Conservation (phyloP, 2,888 invertebrate genomes). For the Diaphora mendica region DNA sequence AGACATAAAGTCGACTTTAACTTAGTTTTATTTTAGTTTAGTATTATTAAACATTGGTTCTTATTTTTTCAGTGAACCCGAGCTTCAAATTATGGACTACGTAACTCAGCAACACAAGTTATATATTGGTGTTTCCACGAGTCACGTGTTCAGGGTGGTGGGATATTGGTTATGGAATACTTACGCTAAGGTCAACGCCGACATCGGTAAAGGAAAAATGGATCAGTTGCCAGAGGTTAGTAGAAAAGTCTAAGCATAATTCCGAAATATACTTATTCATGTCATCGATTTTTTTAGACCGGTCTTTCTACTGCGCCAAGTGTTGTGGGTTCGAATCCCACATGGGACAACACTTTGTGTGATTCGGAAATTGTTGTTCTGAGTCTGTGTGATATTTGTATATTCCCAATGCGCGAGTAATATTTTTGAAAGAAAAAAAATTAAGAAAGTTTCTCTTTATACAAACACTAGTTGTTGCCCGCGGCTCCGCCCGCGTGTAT, state of each 20-base stretch:
- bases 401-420: no score
- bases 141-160: slow-evolving; percentile 91
- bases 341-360: no score
- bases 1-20: no score
- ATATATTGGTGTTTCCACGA: slow-evolving; percentile 93
- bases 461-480: no score
- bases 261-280: not conserved
- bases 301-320: no score
- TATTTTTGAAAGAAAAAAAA: no score
- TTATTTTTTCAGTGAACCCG: slow-evolving; percentile 87
- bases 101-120: slow-evolving; percentile 97
- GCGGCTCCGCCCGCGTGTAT: no score
- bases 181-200: slow-evolving; percentile 91
- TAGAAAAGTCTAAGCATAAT: not conserved
- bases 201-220: slow-evolving; percentile 92
- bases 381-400: no score
- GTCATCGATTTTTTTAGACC: not conserved
- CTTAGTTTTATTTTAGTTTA: no score
- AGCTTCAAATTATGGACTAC: slow-evolving; percentile 96
- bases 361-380: no score
- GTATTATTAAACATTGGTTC: not conserved
- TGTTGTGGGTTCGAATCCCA: no score
- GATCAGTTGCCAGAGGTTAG: slow-evolving; percentile 93
- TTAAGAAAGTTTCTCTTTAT: no score
- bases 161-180: slow-evolving; percentile 92